Base-by-base conservation (phyloP, 2,113 vertebrate genomes). In the Hystrix cristata region DNA sequence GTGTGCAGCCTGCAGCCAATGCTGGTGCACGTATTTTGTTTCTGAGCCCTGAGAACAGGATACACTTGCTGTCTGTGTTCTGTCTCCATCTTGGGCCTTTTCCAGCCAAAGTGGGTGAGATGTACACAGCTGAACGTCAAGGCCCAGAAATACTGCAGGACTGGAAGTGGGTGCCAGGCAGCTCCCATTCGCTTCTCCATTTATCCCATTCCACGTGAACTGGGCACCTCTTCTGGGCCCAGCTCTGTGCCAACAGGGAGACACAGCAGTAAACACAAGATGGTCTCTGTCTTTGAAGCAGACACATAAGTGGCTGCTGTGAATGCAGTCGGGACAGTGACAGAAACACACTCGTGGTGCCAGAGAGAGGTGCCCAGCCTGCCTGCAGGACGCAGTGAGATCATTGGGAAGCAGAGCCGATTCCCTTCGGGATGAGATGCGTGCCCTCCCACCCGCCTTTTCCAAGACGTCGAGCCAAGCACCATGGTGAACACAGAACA, bases 401-500 rank as follows among this genome's bases (percentile, higher is more conserved):
- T 34, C 16, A 25, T 14, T 12, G 21, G 38, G 2, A 2, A 14
- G 38, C 25, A 18, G 48, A 80, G 38, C 96, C 1, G 11, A 46
- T 14, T 38, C 34, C 51, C n/a, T 79, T 25, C 62, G 6, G 1
- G 31, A 27, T 14, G 43, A 29, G 46, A 48, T 25, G 8, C 2
- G 9, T 10, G 16, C 31, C 29, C 51, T 62, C 19, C 16, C 60
- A 12, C 78, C 5, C 5, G 21, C 43, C n/a, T 2, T 55, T n/a
- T 7, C 48, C 38, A 19, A 31, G 88, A 85, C 19, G 34, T 57
- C 4, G 12, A 64, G n/a, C 43, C 34, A 3, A 16, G 53, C 18
- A 6, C 48, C 43, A 0, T 3, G 14, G 48, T 19, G 74, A 57
- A 5, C 2, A 11, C 1, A 21, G 11, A 38, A 12, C 1, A 29